These are phyloP conservation scores for Takifugu ocellatus DNA, from an alignment of 2,797 vertebrate species.

Conservation along the genomic window DNA sequence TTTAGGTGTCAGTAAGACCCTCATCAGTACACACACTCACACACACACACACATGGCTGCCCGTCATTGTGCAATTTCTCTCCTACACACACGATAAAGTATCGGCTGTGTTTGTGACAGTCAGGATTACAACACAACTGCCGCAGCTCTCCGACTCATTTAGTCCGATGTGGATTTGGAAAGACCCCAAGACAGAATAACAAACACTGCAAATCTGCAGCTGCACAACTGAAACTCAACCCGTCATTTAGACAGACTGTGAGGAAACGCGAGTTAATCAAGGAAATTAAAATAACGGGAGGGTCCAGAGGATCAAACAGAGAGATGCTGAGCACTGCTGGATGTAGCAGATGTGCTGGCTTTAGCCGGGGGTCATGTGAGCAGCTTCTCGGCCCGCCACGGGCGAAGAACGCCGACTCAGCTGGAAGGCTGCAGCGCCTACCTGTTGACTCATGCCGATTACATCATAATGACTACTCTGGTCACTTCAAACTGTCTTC, in stretches of 20 bases:
- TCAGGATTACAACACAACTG: slow-evolving; percentile 51
- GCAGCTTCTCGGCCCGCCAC: slow-evolving; percentile 34
- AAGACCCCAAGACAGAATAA: slow-evolving; percentile 45
- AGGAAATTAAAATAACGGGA: slow-evolving; percentile 9
- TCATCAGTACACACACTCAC: slow-evolving; percentile 16
- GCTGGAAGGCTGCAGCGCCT: slow-evolving; percentile 51
- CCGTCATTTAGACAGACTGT: neutral
- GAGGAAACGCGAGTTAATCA: slow-evolving; percentile 5
- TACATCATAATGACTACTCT: slow-evolving; percentile 65
- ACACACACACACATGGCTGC: slow-evolving; percentile 7
- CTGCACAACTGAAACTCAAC: slow-evolving; percentile 17
- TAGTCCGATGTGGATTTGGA: slow-evolving; percentile 59
- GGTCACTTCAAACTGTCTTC: slow-evolving; percentile 29
- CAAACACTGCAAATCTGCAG: slow-evolving; percentile 24
- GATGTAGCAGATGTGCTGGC: slow-evolving; percentile 51
- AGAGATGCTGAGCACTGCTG: slow-evolving; percentile 33
- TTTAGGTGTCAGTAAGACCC: slow-evolving; percentile 53
- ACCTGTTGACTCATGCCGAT: slow-evolving; percentile 69
- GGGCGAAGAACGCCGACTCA: slow-evolving; percentile 52
- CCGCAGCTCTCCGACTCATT: slow-evolving; percentile 45
- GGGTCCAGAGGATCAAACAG: slow-evolving; percentile 14
- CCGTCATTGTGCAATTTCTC: slow-evolving; percentile 17
- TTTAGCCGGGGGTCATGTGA: slow-evolving; percentile 43
- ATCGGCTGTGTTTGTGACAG: slow-evolving; percentile 47
- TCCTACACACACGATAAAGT: neutral